These are phyloP conservation scores for Phocides pigmalion DNA, from an alignment of 1,140 invertebrate genomes.

Conservation along the genomic window DNA sequence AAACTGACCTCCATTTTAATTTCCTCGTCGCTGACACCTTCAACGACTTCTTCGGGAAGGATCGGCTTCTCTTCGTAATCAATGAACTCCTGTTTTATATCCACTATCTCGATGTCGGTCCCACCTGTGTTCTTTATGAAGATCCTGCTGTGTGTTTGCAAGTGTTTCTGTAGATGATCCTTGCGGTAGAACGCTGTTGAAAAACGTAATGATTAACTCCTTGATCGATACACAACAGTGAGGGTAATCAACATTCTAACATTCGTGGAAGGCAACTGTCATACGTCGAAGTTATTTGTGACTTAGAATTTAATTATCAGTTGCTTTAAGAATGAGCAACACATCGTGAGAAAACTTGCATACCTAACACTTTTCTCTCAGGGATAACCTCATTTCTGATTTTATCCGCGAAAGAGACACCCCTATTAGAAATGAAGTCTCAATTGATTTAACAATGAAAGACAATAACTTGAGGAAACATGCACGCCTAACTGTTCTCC, in stretches of 20 bases:
- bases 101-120: slow-evolving; percentile 66
- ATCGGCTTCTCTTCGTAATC: slow-evolving; percentile 48
- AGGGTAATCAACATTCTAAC: neutral
- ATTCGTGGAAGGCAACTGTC: too few relatives aligned
- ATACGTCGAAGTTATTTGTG: too few relatives aligned
- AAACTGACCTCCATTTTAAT: slow-evolving; percentile 48
- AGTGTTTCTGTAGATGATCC: slow-evolving; percentile 90
- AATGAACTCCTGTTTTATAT: slow-evolving; percentile 39
- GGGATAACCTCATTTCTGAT: too few relatives aligned
- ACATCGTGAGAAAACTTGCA: too few relatives aligned
- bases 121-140: slow-evolving; percentile 50
- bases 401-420: too few relatives aligned
- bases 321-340: too few relatives aligned
- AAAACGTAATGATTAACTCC: neutral
- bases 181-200: slow-evolving; percentile 89
- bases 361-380: too few relatives aligned
- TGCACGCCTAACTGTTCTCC: too few relatives aligned
- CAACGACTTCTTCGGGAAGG: slow-evolving; percentile 37
- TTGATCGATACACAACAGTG: neutral
- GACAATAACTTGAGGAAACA: too few relatives aligned
- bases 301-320: too few relatives aligned
- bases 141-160: slow-evolving; percentile 87
- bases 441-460: too few relatives aligned
- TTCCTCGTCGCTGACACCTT: slow-evolving; percentile 30
- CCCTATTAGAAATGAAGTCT: too few relatives aligned